phyloP scores from a whole-genome alignment of 35 echinoderm and acorn worm species.

The Heliocidaris erythrogramma region DNA sequence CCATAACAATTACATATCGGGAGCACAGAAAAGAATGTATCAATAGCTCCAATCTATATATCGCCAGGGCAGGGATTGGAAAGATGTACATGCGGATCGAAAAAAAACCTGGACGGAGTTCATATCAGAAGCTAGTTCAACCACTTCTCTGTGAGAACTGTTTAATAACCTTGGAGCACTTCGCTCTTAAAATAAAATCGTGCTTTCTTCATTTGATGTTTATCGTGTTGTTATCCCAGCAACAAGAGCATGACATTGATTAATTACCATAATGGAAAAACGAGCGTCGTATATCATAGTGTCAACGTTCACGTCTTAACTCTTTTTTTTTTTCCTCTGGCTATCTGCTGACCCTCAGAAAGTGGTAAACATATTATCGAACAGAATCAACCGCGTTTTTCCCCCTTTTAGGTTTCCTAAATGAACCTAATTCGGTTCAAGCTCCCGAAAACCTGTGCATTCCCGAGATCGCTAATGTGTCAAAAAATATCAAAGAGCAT shows the following conservation, averaged over 20 bases:
- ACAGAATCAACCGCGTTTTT: background rate
- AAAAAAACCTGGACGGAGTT: no score
- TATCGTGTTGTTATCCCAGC: background rate
- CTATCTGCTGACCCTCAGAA: background rate
- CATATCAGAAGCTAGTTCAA: no score
- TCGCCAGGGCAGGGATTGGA: no score
- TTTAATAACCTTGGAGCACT: no score
- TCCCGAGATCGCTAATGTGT: background rate
- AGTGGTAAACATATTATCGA: background rate
- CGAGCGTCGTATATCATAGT: background rate
- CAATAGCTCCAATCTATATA: no score
- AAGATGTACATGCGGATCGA: no score
- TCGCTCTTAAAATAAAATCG: background rate
- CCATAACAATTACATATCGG: no score
- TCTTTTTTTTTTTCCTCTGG: background rate
- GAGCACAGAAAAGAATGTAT: no score
- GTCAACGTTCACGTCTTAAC: background rate
- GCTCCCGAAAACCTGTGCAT: background rate
- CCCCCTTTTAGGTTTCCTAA: background rate
- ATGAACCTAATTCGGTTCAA: background rate
- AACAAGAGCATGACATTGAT: background rate
- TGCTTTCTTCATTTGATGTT: background rate
- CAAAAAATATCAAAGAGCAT: background rate
- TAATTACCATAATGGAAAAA: conserved; percentile 19
- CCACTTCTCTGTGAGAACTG: no score